Evolutionary conservation across 2,113 vertebrate genomes (phyloP), one percentile per base, ranked within the genome.

Genomic region (Ameiurus melas): DNA sequence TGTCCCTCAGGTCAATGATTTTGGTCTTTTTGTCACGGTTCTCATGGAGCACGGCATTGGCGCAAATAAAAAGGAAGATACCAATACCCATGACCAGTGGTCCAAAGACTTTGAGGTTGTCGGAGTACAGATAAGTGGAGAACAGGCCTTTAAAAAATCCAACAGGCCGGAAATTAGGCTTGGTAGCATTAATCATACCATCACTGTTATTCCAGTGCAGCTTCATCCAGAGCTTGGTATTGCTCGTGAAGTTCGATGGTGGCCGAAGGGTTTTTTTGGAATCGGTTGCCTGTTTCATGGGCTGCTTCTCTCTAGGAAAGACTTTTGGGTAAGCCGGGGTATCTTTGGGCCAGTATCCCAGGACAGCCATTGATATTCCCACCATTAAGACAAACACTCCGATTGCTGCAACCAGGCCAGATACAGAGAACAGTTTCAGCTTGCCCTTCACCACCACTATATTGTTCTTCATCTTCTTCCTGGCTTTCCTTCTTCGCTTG

Each of bases 61-160:
- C 98, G 6, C 98, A 99, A 92, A 99, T 99, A 92, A 99, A 99
- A 58, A 99, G 97, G 92, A 99, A 99, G 94, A 99, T 99, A 88
- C 98, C 98, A 0, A 99, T 98, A 25, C 98, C 98, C 98, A 99
- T 99, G 92, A 98, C 98, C 87, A 99, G 95, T 5, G 98, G 98
- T 4, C 98, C 98, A 1, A 98, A 96, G 89, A 99, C 98, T 91
- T 99, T 99, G 84, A 99, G 96, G 92, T 98, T 98, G 95, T 99
- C 98, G 0, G 98, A 99, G 92, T 99, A 96, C 93, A 99, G 93
- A 92, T 99, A 97, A 86, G 93, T 94, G 0, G 96, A 96, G 93
- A 99, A 96, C 92, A 99, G 90, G 57, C 64, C 95, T 71, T 96
- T 95, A 84, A 99, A 94, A 92, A 98, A 95, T 47, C 97, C 94